A percentile compares a stretch with the other conserved stretches of the same genome.
Evolutionary conservation across 2,113 vertebrate genomes (phyloP).

Genomic region (Thunnus thynnus): DNA sequence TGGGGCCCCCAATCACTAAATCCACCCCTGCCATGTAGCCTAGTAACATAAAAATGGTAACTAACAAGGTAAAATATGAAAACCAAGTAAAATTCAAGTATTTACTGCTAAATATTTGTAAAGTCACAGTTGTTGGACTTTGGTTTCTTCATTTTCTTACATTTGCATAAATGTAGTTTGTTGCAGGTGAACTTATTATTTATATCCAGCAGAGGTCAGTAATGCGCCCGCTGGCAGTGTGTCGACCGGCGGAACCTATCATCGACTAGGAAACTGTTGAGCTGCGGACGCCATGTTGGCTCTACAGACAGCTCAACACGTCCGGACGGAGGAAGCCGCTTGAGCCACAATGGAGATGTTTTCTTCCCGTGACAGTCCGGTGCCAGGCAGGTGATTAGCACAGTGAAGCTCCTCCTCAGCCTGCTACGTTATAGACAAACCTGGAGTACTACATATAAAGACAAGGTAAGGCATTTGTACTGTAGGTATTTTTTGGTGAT

Average conservation of each 20-base stretch:
- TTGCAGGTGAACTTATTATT: neutral
- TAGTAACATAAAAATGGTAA: too few relatives aligned
- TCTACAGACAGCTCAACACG: neutral
- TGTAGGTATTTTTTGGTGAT: neutral
- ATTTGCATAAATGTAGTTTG: neutral
- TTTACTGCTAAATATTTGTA: too few relatives aligned
- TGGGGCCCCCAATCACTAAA: too few relatives aligned
- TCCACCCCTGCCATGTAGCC: too few relatives aligned
- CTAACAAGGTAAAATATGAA: too few relatives aligned
- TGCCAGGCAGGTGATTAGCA: conserved; percentile 73
- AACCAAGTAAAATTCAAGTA: too few relatives aligned
- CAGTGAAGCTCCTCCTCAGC: conserved; percentile 54
- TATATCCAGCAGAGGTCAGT: conserved; percentile 61
- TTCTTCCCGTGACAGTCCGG: conserved; percentile 60
- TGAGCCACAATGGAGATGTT: conserved; percentile 71
- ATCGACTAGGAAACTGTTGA: conserved; percentile 41
- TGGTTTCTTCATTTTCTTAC: too few relatives aligned
- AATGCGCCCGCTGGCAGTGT: neutral
- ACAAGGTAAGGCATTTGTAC: conserved; percentile 50
- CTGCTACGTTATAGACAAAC: conserved; percentile 27
- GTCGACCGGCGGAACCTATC: neutral
- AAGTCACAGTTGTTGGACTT: too few relatives aligned
- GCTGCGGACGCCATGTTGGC: conserved; percentile 62
- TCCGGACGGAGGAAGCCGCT: neutral
- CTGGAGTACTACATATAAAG: conserved; percentile 22